These are phyloP conservation scores for Manduca sexta DNA, from an alignment of 1,140 invertebrate species.

Conservation along the genomic window DNA sequence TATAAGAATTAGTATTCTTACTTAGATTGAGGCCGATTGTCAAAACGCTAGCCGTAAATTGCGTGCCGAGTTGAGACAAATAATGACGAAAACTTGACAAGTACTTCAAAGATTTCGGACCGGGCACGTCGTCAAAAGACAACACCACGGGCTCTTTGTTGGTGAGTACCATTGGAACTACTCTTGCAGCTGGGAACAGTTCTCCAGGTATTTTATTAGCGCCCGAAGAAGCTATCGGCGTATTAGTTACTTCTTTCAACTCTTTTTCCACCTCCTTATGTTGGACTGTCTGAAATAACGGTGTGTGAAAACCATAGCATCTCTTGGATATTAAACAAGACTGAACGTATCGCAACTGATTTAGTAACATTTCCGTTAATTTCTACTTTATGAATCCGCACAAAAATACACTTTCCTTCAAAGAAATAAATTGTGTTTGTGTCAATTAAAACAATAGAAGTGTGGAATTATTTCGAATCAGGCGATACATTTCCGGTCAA, in stretches of 20 bases:
- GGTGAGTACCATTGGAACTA: constrained; percentile 41
- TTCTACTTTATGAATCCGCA: neutral
- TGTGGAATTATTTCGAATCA: constrained; percentile 17
- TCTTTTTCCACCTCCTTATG: constrained; percentile 2
- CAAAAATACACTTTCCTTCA: neutral
- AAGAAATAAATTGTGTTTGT: neutral
- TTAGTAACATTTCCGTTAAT: constrained; percentile 20
- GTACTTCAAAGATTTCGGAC: constrained; percentile 73
- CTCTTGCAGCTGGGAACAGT: constrained; percentile 36
- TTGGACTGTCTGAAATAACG: constrained; percentile 9
- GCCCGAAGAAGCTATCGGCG: neutral
- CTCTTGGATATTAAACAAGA: constrained; percentile 7
- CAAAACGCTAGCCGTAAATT: constrained; percentile 75
- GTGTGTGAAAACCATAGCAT: constrained; percentile 4
- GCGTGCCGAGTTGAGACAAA: constrained; percentile 76
- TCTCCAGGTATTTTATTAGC: constrained; percentile 23
- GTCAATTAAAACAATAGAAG: constrained; percentile 16
- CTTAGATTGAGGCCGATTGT: constrained; percentile 75
- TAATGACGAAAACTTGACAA: constrained; percentile 75
- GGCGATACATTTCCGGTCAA: neutral
- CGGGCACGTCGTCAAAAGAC: constrained; percentile 77
- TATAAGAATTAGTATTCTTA: too few species aligned
- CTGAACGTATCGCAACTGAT: constrained; percentile 17
- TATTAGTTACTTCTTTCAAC: neutral
- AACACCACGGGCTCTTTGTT: constrained; percentile 49